phyloP scores from a whole-genome alignment of 2,888 invertebrate species.

The Hyposoter dolosus region DNA sequence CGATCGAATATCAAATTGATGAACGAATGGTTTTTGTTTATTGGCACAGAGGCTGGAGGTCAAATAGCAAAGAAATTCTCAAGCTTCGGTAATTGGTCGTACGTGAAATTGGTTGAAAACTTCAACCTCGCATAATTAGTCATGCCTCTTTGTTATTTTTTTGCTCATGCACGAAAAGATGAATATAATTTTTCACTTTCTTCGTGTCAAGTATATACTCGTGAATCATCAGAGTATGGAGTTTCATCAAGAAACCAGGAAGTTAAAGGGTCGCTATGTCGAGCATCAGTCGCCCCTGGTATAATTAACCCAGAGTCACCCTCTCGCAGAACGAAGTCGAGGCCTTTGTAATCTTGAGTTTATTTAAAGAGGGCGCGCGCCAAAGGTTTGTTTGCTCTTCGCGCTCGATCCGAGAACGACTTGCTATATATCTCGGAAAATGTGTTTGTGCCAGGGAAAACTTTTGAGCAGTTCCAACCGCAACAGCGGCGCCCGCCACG shows the following conservation, averaged over 20 bases:
- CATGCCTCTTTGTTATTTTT: background rate
- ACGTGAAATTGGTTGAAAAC: background rate
- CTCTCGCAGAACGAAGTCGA: conserved; percentile 26
- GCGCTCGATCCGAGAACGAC: background rate
- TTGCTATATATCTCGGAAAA: background rate
- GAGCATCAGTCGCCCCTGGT: conserved; percentile 18
- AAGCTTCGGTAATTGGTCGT: background rate
- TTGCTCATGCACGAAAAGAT: background rate
- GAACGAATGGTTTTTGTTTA: background rate
- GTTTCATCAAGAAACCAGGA: conserved; percentile 36
- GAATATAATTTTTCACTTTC: conserved; percentile 18
- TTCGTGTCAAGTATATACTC: conserved; percentile 31
- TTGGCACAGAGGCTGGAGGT: background rate
- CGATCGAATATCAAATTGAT: background rate
- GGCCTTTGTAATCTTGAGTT: conserved; percentile 62
- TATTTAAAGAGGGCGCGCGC: conserved; percentile 61
- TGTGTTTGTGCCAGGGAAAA: conserved; percentile 22
- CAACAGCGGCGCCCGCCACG: conserved; percentile 30
- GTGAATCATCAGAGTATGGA: conserved; percentile 4
- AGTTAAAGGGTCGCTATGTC: conserved; percentile 6
- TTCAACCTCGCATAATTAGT: background rate
- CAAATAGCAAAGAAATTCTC: background rate
- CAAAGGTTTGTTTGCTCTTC: conserved; percentile 62
- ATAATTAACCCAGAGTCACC: conserved; percentile 62
- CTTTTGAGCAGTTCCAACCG: conserved; percentile 19